These are phyloP conservation scores for Phataginus tricuspis DNA, from an alignment of 2,797 vertebrate species.

Conservation along the genomic window DNA sequence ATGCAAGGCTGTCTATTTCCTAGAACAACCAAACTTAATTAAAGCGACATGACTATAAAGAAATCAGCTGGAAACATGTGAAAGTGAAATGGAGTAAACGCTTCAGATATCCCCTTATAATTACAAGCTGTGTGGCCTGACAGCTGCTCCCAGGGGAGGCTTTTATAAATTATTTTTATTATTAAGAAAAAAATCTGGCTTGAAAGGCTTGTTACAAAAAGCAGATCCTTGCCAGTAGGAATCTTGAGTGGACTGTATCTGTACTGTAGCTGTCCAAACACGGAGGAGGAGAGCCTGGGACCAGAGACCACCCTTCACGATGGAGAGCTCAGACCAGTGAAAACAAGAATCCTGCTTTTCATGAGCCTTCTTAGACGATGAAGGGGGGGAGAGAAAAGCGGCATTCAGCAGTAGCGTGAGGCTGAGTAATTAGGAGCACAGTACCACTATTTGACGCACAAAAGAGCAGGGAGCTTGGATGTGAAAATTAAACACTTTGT, in stretches of 20 bases:
- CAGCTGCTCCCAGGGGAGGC: slow-evolving; percentile 68
- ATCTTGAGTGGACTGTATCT: slow-evolving; percentile 16
- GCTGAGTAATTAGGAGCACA: background rate
- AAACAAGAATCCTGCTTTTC: slow-evolving; percentile 67
- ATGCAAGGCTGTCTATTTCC: slow-evolving; percentile 69
- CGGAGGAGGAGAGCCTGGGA: slow-evolving; percentile 63
- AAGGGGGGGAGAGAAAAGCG: background rate
- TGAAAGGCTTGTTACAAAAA: slow-evolving; percentile 73
- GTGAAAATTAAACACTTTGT: slow-evolving; percentile 61
- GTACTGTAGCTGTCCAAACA: slow-evolving; percentile 54
- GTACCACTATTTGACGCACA: background rate
- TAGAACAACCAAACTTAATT: slow-evolving; percentile 67
- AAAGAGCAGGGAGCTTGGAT: background rate
- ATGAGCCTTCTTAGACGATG: background rate
- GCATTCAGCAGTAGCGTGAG: background rate
- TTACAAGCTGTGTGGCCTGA: slow-evolving; percentile 76
- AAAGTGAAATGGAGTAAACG: slow-evolving; percentile 59
- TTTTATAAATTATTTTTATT: slow-evolving; percentile 17
- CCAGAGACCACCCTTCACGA: slow-evolving; percentile 30
- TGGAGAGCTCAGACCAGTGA: slow-evolving; percentile 39
- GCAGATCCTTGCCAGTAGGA: slow-evolving; percentile 40
- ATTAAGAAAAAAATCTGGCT: slow-evolving; percentile 40
- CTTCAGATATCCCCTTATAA: slow-evolving; percentile 60
- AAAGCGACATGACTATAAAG: slow-evolving; percentile 73
- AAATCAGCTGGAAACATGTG: slow-evolving; percentile 71